Evolutionary conservation across 2,797 vertebrate species (phyloP).

Genomic region (Premnoplex brunnescens): DNA sequence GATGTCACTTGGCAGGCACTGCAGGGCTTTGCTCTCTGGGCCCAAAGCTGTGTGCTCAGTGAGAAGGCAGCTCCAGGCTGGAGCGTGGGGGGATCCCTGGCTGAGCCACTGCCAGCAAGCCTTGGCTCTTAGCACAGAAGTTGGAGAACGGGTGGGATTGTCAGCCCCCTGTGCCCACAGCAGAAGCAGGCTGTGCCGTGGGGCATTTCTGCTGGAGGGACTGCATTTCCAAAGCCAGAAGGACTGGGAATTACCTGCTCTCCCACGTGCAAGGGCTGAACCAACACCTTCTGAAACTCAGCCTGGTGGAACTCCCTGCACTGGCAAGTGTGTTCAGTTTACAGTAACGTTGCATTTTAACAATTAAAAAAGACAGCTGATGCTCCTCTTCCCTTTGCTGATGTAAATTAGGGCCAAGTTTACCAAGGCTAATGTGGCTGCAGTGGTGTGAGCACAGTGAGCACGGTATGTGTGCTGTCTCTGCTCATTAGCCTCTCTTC

Average conservation of each 20-base stretch:
- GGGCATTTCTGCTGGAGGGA: neutral
- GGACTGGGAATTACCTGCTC: neutral
- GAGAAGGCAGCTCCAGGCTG: neutral
- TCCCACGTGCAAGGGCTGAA: accelerated
- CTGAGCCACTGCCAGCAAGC: neutral
- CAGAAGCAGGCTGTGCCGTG: neutral
- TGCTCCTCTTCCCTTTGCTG: neutral
- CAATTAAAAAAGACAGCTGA: neutral
- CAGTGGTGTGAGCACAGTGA: neutral
- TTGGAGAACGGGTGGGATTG: accelerated
- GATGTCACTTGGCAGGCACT: neutral
- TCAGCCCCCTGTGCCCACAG: neutral
- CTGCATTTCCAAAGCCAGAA: neutral
- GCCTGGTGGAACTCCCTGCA: accelerated
- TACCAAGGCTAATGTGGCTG: neutral
- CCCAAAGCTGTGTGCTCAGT: neutral
- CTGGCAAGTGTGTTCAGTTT: neutral
- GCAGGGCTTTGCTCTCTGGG: neutral
- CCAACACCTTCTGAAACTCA: neutral
- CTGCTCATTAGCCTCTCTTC: neutral
- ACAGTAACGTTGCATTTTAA: neutral
- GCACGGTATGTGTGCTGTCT: neutral
- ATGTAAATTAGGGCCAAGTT: neutral
- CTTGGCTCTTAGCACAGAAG: neutral
- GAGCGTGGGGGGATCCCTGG: neutral